Percentiles rank a stretch among this genome's conserved stretches.
Evolutionary conservation across 2,113 vertebrate genomes (phyloP).

Genomic region (Neotoma lepida): DNA sequence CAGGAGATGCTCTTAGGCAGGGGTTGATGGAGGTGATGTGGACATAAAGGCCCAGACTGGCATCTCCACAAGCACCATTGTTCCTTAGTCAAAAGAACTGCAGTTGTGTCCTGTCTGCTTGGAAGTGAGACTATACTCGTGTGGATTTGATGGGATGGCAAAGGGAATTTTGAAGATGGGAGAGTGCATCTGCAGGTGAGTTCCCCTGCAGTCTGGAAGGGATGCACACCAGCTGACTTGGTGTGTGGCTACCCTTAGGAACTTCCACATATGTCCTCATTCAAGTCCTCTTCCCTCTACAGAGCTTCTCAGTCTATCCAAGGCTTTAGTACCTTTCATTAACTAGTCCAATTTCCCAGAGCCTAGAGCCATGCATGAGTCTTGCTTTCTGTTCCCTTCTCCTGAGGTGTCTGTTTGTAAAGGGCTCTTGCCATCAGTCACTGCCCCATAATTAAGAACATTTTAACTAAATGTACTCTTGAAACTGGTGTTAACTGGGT

Average conservation of each 20-base stretch:
- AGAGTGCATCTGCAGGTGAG: neutral
- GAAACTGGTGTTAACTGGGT: too few relatives aligned
- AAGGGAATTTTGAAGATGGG: neutral
- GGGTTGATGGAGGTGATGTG: neutral
- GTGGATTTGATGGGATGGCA: neutral
- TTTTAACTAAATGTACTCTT: too few relatives aligned
- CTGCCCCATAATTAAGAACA: neutral
- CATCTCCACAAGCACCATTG: neutral
- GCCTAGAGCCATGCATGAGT: neutral
- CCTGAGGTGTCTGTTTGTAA: neutral
- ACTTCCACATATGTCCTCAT: neutral
- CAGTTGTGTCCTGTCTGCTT: neutral
- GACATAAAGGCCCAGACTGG: neutral
- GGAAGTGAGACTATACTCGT: neutral
- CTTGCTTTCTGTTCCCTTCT: neutral
- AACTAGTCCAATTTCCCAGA: neutral
- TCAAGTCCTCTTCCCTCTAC: neutral
- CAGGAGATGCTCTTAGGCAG: neutral
- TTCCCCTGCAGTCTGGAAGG: neutral
- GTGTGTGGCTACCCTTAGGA: neutral
- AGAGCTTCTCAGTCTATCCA: neutral
- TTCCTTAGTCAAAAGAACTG: neutral
- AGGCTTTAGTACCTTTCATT: neutral
- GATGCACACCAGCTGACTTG: neutral
- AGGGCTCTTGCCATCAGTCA: neutral